Evolutionary conservation across 1,140 invertebrate species (phyloP), one percentile per base, ranked within the genome.

Genomic region (Eciton burchellii): DNA sequence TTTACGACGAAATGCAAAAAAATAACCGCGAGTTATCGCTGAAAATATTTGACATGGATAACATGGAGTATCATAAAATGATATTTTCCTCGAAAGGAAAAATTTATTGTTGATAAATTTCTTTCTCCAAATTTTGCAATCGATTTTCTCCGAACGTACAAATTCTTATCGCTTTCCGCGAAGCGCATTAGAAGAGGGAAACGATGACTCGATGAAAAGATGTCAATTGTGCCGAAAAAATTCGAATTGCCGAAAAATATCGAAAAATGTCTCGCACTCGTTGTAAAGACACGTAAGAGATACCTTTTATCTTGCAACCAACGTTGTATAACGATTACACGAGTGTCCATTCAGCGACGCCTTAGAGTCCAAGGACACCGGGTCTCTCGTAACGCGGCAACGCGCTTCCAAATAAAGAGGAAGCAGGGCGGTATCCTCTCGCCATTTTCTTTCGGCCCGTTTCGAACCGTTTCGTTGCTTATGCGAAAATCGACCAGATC

Each of bases 281-380:
- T 47, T 12, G n/a, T 26, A 76, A 65, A 14, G 16, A 19, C 24
- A 3, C n/a, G 6, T 35, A 35, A 35, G 35, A 35, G 6, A 35
- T n/a, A 35, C n/a, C 26, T 76, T 60, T 26, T 26, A 41, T 35
- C 43, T 62, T 21, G 24, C 47, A 0, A 26, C 3, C 60, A n/a
- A n/a, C 26, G 52, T 90, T 90, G 79, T 84, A 86, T 82, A 91
- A 91, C 59, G 35, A 85, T 86, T 89, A 81, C 14, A 35, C 84
- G 79, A 60, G 45, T 79, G 62, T 4, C 66, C 82, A 87, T 88
- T 85, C 79, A 89, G 84, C 83, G 82, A 85, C 84, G 87, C 71
- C 59, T 90, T 87, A 66, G 81, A 88, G 88, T 84, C 88, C 91
- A 92, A 92, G 91, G 92, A 92, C 89, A 89, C 29, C 90, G 66